Conservation (phyloP, 2,113 vertebrate species). For the Microcebus jonahi region DNA sequence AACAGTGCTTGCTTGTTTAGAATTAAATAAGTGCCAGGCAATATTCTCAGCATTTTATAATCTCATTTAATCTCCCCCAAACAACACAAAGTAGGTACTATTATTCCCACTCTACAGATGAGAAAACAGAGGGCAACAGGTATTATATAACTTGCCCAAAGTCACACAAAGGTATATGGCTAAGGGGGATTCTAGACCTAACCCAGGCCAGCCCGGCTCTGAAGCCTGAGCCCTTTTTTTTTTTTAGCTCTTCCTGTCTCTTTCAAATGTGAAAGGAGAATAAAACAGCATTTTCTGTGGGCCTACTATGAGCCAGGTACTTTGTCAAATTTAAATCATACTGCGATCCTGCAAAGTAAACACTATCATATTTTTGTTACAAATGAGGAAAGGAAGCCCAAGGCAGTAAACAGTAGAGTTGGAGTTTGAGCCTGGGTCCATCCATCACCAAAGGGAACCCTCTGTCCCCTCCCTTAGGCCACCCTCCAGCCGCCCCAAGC, state of each 20-base stretch:
- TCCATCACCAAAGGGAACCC: background rate
- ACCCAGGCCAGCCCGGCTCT: background rate
- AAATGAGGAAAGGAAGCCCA: background rate
- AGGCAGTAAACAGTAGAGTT: background rate
- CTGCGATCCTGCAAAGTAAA: background rate
- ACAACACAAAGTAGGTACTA: background rate
- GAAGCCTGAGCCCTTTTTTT: background rate
- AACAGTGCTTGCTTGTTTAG: background rate
- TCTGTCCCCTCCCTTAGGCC: background rate
- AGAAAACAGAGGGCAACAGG: background rate
- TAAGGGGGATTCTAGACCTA: background rate
- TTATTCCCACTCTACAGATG: background rate
- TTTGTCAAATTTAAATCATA: background rate
- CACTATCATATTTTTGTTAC: background rate
- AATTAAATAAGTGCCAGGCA: background rate
- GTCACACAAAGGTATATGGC: background rate
- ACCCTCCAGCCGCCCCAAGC: background rate
- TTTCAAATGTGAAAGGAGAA: background rate
- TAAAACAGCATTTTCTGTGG: background rate
- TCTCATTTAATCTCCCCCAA: background rate
- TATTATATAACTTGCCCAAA: background rate
- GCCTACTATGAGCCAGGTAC: background rate
- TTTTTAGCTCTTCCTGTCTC: background rate
- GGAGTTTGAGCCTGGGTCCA: background rate
- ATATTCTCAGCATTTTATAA: background rate